These are phyloP conservation scores for Pseudorasbora parva DNA, from an alignment of 2,113 vertebrate genomes.

Conservation along the genomic window DNA sequence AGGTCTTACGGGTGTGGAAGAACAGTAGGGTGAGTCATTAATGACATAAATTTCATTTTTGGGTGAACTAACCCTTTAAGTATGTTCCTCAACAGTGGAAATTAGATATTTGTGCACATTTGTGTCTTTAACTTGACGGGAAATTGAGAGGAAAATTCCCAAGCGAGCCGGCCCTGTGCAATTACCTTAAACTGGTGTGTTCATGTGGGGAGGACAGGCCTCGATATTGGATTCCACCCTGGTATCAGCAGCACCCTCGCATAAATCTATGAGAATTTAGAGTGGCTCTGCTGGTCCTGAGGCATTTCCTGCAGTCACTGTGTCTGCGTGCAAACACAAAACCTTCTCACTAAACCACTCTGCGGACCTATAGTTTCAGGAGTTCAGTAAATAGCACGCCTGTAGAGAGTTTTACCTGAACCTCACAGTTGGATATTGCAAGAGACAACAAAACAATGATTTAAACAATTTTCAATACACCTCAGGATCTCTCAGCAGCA, in stretches of 20 bases:
- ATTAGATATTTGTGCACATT: neutral
- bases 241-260: conserved; percentile 32
- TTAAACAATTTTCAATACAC: neutral
- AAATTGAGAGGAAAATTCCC: conserved; percentile 31
- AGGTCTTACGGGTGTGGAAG: too few relatives aligned
- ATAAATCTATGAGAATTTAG: conserved; percentile 51
- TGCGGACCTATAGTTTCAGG: conserved; percentile 38
- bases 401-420: conserved; percentile 11
- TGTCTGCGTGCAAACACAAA: conserved; percentile 29
- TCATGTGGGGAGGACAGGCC: conserved; percentile 21
- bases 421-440: neutral
- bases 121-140: neutral
- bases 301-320: conserved; percentile 39
- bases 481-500: neutral
- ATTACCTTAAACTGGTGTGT: conserved; percentile 46
- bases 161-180: neutral
- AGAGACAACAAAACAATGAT: neutral
- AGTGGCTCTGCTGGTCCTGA: conserved; percentile 37
- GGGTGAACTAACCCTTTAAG: too few relatives aligned
- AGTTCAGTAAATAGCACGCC: neutral
- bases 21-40: too few relatives aligned
- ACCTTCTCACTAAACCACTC: conserved; percentile 3
- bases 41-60: too few relatives aligned
- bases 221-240: conserved; percentile 34
- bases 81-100: neutral